These are phyloP conservation scores for Rhodinocichla rosea DNA, from an alignment of 2,113 vertebrate species.

Conservation along the genomic window DNA sequence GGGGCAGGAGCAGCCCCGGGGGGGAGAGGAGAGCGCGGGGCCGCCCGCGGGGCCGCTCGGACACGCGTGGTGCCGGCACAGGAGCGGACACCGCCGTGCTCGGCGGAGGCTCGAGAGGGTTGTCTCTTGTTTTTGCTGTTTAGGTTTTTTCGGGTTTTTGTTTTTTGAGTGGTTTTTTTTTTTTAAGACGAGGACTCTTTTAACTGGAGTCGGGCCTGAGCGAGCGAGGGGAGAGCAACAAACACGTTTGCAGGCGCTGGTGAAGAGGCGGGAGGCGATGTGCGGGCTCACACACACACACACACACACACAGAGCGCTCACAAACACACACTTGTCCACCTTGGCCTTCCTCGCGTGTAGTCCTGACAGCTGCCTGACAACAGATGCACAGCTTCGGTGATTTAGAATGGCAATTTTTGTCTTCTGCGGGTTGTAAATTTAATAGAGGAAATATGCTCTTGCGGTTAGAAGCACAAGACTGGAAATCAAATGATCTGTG, in stretches of 20 bases:
- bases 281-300: neutral
- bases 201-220: neutral
- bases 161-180: too few species aligned
- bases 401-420: neutral
- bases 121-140: neutral
- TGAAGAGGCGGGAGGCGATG: neutral
- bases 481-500: slow-evolving; percentile 55
- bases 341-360: neutral
- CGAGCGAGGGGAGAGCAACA: neutral
- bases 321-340: neutral
- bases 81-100: neutral
- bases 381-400: neutral
- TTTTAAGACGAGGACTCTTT: neutral
- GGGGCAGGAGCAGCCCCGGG: neutral
- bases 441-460: slow-evolving; percentile 40
- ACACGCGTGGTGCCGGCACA: neutral
- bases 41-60: neutral
- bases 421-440: slow-evolving; percentile 10
- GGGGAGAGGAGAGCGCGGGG: neutral
- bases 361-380: neutral
- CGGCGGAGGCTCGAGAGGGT: neutral
- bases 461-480: slow-evolving; percentile 60
- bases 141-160: accelerated
- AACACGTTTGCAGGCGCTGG: neutral
- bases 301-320: neutral